Percentiles rank a stretch among this genome's conserved stretches.
Evolutionary conservation across 2,888 invertebrate species (phyloP).

Genomic region (Leucophenga montana): DNA sequence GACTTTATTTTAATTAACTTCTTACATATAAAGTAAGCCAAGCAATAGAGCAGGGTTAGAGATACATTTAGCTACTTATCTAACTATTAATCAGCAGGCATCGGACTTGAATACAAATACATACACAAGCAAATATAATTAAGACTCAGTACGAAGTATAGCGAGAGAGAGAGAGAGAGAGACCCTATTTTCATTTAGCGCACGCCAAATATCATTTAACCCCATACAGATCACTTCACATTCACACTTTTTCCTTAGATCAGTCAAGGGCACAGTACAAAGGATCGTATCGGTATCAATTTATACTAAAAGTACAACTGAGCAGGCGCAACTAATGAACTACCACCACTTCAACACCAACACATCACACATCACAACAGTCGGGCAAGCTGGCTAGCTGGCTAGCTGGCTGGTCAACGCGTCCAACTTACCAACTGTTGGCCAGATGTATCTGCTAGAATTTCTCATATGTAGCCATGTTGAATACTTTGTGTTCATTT

Average conservation of each 20-base stretch:
- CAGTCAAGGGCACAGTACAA: slow-evolving; percentile 29
- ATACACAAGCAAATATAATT: neutral
- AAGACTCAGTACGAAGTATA: neutral
- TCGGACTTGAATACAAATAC: neutral
- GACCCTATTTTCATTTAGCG: neutral
- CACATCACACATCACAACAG: slow-evolving; percentile 17
- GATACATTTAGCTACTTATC: slow-evolving; percentile 18
- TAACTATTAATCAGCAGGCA: slow-evolving; percentile 17
- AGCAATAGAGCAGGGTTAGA: slow-evolving; percentile 2
- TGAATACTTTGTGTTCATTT: neutral
- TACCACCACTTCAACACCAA: slow-evolving; percentile 31
- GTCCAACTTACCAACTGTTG: slow-evolving; percentile 57
- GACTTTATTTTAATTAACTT: slow-evolving; percentile 24
- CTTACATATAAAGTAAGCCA: neutral
- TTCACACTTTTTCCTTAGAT: neutral
- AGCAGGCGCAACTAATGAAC: slow-evolving; percentile 63
- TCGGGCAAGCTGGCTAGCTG: neutral
- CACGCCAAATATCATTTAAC: slow-evolving; percentile 18
- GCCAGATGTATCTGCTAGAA: slow-evolving; percentile 32
- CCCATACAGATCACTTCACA: slow-evolving; percentile 24
- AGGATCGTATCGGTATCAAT: neutral
- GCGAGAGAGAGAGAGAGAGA: too few relatives aligned
- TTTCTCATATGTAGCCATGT: too few relatives aligned
- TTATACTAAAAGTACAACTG: slow-evolving; percentile 20
- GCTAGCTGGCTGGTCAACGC: neutral